A percentile compares a stretch with the other conserved stretches of the same genome.
These are phyloP conservation scores for Aphaenogaster ashmeadi DNA, from an alignment of 1,140 invertebrate genomes.

Conservation along the genomic window DNA sequence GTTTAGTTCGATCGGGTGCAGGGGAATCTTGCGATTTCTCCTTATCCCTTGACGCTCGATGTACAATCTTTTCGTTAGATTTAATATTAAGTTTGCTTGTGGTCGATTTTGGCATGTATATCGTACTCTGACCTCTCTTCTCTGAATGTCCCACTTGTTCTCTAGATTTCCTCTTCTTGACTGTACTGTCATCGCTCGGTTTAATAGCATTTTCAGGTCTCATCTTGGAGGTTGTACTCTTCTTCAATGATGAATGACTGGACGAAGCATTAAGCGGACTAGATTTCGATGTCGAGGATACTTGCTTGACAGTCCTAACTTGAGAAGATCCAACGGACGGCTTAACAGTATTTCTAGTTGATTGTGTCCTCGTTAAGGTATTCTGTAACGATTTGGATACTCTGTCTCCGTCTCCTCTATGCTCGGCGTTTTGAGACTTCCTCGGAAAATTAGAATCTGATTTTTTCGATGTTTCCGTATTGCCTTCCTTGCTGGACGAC, in stretches of 20 bases:
- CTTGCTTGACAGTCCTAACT: slow-evolving; percentile 47
- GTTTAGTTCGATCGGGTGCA: slow-evolving; percentile 8
- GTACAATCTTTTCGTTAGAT: not conserved
- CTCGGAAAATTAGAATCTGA: slow-evolving; percentile 35
- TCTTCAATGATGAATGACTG: slow-evolving; percentile 31
- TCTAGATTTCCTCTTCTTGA: slow-evolving; percentile 55
- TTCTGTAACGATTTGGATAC: slow-evolving; percentile 43
- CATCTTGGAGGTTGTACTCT: slow-evolving; percentile 49
- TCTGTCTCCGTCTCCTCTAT: slow-evolving; percentile 40
- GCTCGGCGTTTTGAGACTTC: slow-evolving; percentile 14
- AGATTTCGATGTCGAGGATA: slow-evolving; percentile 31
- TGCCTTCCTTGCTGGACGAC: slow-evolving; percentile 20
- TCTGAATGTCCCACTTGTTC: slow-evolving; percentile 66
- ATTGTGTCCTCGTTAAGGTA: slow-evolving; percentile 35
- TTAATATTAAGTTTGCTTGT: slow-evolving; percentile 62
- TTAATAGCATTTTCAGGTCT: slow-evolving; percentile 19
- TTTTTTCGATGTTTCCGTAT: slow-evolving; percentile 39
- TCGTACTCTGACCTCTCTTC: slow-evolving; percentile 78
- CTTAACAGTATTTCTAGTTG: slow-evolving; percentile 47
- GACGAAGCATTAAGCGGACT: slow-evolving; percentile 19
- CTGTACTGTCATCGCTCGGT: not conserved
- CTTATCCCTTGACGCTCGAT: not conserved
- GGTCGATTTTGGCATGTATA: slow-evolving; percentile 77
- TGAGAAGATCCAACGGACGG: slow-evolving; percentile 32
- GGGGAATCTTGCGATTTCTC: slow-evolving; percentile 26